Evolutionary conservation across 2,113 vertebrate species (phyloP).

Genomic region (Dipodomys spectabilis): DNA sequence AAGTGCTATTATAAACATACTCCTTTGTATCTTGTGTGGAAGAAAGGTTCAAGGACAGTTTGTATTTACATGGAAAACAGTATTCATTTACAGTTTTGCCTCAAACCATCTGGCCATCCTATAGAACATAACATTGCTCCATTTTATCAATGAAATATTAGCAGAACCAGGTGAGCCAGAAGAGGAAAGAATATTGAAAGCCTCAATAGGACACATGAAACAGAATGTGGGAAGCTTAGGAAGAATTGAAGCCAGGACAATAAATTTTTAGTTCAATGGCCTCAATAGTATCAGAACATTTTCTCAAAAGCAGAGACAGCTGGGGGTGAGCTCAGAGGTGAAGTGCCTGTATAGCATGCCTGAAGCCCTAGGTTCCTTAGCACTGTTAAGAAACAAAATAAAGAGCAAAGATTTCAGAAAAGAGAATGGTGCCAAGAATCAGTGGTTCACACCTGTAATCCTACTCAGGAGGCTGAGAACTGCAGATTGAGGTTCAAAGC

Average conservation of each 20-base stretch:
- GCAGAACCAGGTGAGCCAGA: not conserved
- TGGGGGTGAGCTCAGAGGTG: not conserved
- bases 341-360: not conserved
- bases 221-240: not conserved
- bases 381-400: not conserved
- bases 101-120: not conserved
- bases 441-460: too few relatives aligned
- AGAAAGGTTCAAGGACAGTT: not conserved
- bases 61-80: not conserved
- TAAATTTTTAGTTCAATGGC: not conserved
- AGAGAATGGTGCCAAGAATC: too few relatives aligned
- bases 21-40: not conserved
- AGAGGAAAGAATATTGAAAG: not conserved
- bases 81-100: not conserved
- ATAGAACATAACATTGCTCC: not conserved
- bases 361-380: not conserved
- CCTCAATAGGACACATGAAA: not conserved
- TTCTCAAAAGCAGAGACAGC: not conserved
- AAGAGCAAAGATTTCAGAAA: too few relatives aligned
- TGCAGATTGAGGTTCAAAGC: too few relatives aligned
- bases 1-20: not conserved
- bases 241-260: not conserved
- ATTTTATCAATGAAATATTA: not conserved
- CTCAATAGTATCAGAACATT: not conserved
- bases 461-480: too few relatives aligned